Base-by-base conservation (phyloP, 2,888 invertebrate genomes). In the Eupithecia abbreviata region DNA sequence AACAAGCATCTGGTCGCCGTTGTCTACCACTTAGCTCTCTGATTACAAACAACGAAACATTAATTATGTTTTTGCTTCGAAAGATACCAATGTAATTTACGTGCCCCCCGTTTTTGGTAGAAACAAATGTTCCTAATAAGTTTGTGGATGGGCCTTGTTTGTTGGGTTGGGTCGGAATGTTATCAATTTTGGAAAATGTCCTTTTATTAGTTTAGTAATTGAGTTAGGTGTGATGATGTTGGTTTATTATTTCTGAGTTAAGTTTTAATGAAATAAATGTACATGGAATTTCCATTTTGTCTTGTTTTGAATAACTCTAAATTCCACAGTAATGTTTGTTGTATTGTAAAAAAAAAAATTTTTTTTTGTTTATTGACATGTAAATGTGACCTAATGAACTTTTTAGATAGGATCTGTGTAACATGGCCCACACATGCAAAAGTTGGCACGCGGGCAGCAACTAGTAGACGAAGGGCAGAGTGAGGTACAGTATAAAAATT, bases 1-100 rank as follows among this genome's bases (percentile, higher is more conserved):
- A 83, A 81, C 84, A 84, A 85, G 75, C 89, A 90, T 88, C 90
- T 90, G 90, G 85, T 85, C 83, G 82, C 81, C 77, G 82, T 83
- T 85, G 85, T 85, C 84, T 88, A 86, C 87, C 87, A 88, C 87
- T 91, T 89, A 90, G 85, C 89, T 90, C 88, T 87, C 88, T 90
- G 91, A 92, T 92, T 92, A 92, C 91, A 90, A 92, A 91, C 90
- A 91, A 88, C 90, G 86, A 84, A 89, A 90, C 91, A 93, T 93
- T 92, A 92, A 93, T 93, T 92, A 92, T 89, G 90, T 92, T 93
- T 92, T 91, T 92, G 90, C 90, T 90, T 90, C 87, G 86, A 85
- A 90, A 90, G 91, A 90, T 91, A 87, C 89, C 87, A 82, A 85
- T 90, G 90, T 90, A 88, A 92, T 93, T 93, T 91, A 91, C 90